Base-by-base conservation (phyloP, 2,797 vertebrate genomes). In the Mycteria americana region DNA sequence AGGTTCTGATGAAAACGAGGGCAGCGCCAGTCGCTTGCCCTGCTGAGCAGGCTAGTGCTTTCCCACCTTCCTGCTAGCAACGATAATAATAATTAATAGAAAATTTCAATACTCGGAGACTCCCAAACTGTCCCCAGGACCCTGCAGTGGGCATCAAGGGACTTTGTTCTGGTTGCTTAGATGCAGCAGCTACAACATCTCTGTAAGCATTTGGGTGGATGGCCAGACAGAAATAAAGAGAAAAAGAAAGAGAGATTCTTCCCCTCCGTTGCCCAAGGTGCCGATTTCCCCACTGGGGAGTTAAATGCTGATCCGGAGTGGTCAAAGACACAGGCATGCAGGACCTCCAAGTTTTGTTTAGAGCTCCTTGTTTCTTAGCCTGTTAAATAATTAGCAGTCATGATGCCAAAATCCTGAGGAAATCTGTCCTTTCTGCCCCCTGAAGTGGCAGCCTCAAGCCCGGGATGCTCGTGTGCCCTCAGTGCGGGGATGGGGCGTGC, bases 401-500 rank as follows among this genome's bases (percentile, higher is more conserved):
- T 53, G 59, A 45, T 23, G 35, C 22, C 60, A 81, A 84, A 84
- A 63, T 56, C 48, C 27, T 5, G 21, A 76, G 24, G 37, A 69
- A 62, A 8, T 24, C 28, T 54, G 41, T 76, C 23, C 28, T 89
- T 57, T 75, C n/a, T 87, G n/a, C 2, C 6, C 7, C 8, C 10
- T n/a, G 31, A 50, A 75, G 22, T 4, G 11, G 8, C 35, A 81
- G 5, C 31, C 51, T 57, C 8, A 11, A 65, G n/a, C 41, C 15
- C 13, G 5, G 68, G 22, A 18, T 0, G 5, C 37, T 53, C 1
- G 1, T 41, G 9, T 54, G 35, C 35, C 10, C 5, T 25, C 8
- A 12, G 17, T 2, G 3, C 1, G 9, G 48, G 17, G 17, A 45
- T 0, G 1, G 54, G 5, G 7, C 1, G 3, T 0, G 2, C 37